These are phyloP conservation scores for Caenorhabditis parvicauda DNA, from an alignment of 2,888 invertebrate genomes.

Conservation along the genomic window DNA sequence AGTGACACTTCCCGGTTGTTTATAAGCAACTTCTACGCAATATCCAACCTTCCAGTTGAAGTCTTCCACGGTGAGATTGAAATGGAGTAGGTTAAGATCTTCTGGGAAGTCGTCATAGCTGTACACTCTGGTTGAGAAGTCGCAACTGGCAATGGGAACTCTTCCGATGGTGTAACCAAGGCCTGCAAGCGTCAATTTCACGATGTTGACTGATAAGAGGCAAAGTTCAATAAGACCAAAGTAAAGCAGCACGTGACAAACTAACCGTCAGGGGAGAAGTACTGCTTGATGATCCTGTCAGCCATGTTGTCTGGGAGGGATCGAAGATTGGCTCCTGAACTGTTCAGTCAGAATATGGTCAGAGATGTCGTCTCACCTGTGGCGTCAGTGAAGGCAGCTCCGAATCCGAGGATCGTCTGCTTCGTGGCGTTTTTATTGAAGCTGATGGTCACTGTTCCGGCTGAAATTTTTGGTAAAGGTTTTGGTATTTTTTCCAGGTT, in stretches of 20 bases:
- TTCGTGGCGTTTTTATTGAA: neutral
- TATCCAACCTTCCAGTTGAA: no score
- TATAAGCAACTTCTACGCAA: no score
- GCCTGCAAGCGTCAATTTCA: neutral
- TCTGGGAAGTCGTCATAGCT: no score
- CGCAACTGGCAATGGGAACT: no score
- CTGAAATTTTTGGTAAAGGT: neutral
- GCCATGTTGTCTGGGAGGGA: neutral
- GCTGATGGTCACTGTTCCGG: neutral
- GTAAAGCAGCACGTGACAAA: neutral
- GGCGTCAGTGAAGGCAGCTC: neutral
- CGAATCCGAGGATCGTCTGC: neutral
- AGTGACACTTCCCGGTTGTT: no score
- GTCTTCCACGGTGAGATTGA: no score
- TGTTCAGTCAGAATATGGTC: neutral
- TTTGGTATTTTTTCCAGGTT: no score
- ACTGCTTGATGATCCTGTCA: neutral
- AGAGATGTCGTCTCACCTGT: neutral
- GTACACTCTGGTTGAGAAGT: no score
- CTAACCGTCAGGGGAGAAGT: neutral
- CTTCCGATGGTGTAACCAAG: no score
- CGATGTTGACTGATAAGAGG: no score
- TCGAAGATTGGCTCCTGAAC: neutral
- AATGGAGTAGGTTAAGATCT: no score
- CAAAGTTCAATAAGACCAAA: no score